Base-by-base conservation (phyloP, 2,797 vertebrate genomes). In the Peromyscus melanophrys region DNA sequence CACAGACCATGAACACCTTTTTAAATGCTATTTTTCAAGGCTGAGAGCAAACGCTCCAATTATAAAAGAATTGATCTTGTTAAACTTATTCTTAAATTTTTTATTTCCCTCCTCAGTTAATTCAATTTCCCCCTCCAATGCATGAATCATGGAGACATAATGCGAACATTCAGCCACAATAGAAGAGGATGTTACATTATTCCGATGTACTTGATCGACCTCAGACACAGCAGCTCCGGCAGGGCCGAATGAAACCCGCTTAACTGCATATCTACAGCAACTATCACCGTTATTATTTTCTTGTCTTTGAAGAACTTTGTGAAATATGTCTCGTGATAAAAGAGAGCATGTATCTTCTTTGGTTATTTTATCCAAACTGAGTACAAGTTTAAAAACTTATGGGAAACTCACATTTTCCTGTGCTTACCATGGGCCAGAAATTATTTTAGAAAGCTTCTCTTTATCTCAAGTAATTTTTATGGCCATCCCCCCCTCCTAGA, bases 1-100 rank as follows among this genome's bases (percentile, higher is more conserved):
- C 96, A 96, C 96, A 97, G 97, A 98, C 97, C 97, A 97, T 96
- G 96, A 97, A 96, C 96, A 98, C 96, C 97, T 97, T 98, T 98
- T 97, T 94, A 97, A 97, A 94, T 78, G 92, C 96, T 97, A 97
- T 97, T 98, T 97, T 97, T 98, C 98, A 98, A 97, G 96, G 92
- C 96, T 96, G 78, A 97, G 92, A 96, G 96, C 96, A 98, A 97
- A 96, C 1, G 8, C 94, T 85, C 90, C 97, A 98, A 98, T 98
- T 98, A 98, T 96, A 98, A 98, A 97, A 96, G 97, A 97, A 97
- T 98, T 97, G 97, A 97, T 98, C 98, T 97, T 97, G 96, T 98
- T 98, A 96, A 98, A 97, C 95, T 97, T 97, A 97, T 98, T 97
- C 97, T 98, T 98, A 97, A 98, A 98, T 97, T 97, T 98, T 98